A percentile compares a stretch with the other conserved stretches of the same genome.
These are phyloP conservation scores for Ginglymostoma cirratum DNA, from an alignment of 2,113 vertebrate species.

Conservation along the genomic window DNA sequence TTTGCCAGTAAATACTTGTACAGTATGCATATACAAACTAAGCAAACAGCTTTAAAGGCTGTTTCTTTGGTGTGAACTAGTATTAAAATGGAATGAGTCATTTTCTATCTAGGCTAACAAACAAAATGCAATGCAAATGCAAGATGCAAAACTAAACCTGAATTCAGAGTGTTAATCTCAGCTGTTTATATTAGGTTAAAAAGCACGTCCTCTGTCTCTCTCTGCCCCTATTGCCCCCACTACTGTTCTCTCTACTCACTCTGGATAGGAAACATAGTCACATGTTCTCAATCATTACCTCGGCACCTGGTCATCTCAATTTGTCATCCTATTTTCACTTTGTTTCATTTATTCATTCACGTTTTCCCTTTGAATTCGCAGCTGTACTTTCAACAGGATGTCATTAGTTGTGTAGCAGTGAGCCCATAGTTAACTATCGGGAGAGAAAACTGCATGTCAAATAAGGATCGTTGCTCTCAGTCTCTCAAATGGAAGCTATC, in stretches of 20 bases:
- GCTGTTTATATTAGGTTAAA: background rate
- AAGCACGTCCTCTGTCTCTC: too few species aligned
- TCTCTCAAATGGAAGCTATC: too few species aligned
- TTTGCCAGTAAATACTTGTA: background rate
- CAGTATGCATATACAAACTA: background rate
- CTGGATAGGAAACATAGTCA: background rate
- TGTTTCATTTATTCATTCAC: background rate
- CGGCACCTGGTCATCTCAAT: background rate
- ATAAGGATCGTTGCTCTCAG: background rate
- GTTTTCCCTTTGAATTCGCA: background rate
- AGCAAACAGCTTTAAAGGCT: background rate
- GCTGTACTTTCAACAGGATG: background rate
- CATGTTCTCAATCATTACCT: background rate
- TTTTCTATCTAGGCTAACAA: background rate
- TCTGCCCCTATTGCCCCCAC: background rate
- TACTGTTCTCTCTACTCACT: background rate
- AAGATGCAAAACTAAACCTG: background rate
- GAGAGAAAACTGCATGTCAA: background rate
- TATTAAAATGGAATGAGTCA: background rate
- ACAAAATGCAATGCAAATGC: background rate
- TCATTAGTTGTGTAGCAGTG: background rate
- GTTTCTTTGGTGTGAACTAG: background rate
- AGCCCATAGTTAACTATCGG: background rate
- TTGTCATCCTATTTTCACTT: background rate
- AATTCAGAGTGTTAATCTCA: background rate